Percentiles rank a stretch among this genome's conserved stretches.
These are phyloP conservation scores for Zophobas morio DNA, from an alignment of 1,140 invertebrate species.

Conservation along the genomic window DNA sequence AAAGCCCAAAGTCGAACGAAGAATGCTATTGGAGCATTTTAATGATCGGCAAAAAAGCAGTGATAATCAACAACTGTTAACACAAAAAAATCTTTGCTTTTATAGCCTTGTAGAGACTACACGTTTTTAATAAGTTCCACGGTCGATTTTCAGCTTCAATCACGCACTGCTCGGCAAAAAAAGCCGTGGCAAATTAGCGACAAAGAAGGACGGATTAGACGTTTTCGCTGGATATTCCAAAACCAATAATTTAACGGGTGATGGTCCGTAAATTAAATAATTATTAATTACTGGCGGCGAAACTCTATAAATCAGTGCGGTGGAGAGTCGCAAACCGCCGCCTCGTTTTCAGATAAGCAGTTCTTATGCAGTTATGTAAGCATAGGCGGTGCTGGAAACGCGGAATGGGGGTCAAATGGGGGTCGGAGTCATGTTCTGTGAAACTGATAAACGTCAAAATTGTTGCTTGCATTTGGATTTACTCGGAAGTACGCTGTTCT, in stretches of 20 bases:
- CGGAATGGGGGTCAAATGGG: too few species aligned
- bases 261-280: conserved; percentile 17
- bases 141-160: conserved; percentile 28
- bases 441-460: too few species aligned
- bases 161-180: not conserved
- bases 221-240: conserved; percentile 16
- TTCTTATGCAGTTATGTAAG: not conserved
- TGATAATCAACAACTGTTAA: conserved; percentile 13
- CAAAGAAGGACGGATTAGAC: conserved; percentile 14
- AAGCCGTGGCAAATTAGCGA: conserved; percentile 22
- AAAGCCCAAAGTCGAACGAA: not conserved
- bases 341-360: not conserved
- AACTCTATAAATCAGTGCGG: conserved; percentile 5
- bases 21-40: conserved; percentile 4
- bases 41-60: conserved; percentile 18
- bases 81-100: conserved; percentile 25
- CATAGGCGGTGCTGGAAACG: too few species aligned
- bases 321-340: not conserved
- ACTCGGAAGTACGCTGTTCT: too few species aligned
- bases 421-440: too few species aligned
- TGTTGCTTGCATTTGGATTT: too few species aligned
- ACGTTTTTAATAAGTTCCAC: conserved; percentile 30
- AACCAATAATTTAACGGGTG: conserved; percentile 35
- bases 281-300: conserved; percentile 11
- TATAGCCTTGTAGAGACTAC: conserved; percentile 34